Evolutionary conservation across 2,888 invertebrate species (phyloP), one percentile per base, ranked within the genome.

Genomic region (Ennomos erosarius): DNA sequence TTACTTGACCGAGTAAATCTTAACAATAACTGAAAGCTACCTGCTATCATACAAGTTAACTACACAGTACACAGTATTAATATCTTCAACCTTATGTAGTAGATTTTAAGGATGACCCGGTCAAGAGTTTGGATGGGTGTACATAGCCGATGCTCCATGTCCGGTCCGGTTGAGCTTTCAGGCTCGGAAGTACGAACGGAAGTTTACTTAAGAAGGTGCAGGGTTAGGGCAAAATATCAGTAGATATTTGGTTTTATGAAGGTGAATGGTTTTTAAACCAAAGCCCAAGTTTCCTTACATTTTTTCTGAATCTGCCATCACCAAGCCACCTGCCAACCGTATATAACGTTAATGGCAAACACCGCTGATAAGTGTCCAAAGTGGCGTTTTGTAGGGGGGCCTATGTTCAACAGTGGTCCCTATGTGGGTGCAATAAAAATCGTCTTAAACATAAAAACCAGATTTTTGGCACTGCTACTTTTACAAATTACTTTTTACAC

Each of bases 181-280:
- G 57, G 53, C 40, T 26, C 64, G 67, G 67, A 64, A 42, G 55
- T 52, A 40, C 4, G 46, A 16, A 48, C 64, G 67, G 67, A 67
- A 56, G 60, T 62, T 64, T 62, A 62, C 62, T 67, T 60, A 64
- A 53, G 56, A 40, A 54, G 57, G 58, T 12, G 44, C 12, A 43
- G 54, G 33, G 43, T 13, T 6, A 9, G 12, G 43, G 51, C 34
- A 43, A 53, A 40, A 55, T 55, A 52, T 62, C 37, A 16, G 26
- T 26, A 26, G 62, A 52, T 53, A 38, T 53, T 50, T 49, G 33
- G 37, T 49, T 34, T 36, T 40, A 52, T 58, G 12, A 40, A 9
- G 47, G 37, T 9, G 10, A 10, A 33, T 45, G 44, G 13, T 36
- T 12, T 45, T 8, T n/a, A 12, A 45, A 26, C n/a, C 1, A 10